Percentiles rank a stretch among this genome's conserved stretches.
Conservation (phyloP, 1,140 invertebrate species). For the Lasioglossum albipes region DNA sequence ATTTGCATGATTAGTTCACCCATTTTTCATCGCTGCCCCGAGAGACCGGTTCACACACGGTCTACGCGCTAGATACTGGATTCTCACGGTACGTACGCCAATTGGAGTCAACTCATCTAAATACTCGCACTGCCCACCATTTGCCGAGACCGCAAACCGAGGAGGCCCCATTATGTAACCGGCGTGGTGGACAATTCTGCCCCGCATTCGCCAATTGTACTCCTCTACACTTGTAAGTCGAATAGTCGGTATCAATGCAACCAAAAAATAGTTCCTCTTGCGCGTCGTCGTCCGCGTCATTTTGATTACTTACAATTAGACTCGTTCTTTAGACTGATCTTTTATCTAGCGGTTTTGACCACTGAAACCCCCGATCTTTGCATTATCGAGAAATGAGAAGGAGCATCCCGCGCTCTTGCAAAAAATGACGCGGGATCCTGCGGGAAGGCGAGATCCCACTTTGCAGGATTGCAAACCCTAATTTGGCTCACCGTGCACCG, state of each 20-base stretch:
- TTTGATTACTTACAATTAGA: too few relatives aligned
- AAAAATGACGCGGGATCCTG: too few relatives aligned
- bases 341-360: too few relatives aligned
- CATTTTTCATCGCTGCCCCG: conserved; percentile 50
- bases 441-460: too few relatives aligned
- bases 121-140: conserved; percentile 65
- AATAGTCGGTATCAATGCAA: neutral
- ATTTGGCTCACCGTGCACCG: too few relatives aligned
- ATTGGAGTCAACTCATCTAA: conserved; percentile 69
- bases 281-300: too few relatives aligned
- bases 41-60: conserved; percentile 43
- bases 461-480: too few relatives aligned
- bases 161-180: conserved; percentile 59
- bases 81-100: conserved; percentile 68
- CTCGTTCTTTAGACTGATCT: too few relatives aligned
- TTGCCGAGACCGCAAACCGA: conserved; percentile 36
- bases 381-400: too few relatives aligned
- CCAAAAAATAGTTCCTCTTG: too few relatives aligned
- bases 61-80: conserved; percentile 64
- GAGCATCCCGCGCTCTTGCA: too few relatives aligned
- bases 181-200: conserved; percentile 57
- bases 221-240: neutral
- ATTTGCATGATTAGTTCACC: conserved; percentile 67
- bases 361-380: too few relatives aligned
- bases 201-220: conserved; percentile 59